These are phyloP conservation scores for Ariolimax columbianus DNA, from an alignment of 2,888 invertebrate genomes.

Conservation along the genomic window DNA sequence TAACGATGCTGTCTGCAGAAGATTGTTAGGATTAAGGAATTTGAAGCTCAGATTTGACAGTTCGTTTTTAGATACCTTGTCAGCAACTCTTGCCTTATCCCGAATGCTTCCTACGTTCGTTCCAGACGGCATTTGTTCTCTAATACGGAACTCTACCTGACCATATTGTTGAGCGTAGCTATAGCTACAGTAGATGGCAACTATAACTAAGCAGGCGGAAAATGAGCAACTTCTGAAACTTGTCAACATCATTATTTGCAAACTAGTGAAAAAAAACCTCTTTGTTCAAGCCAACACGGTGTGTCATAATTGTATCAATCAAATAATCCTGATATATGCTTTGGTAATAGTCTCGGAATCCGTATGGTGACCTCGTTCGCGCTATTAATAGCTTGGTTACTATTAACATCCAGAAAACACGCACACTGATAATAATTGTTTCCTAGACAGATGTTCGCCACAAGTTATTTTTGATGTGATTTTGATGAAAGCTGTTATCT, in stretches of 20 bases:
- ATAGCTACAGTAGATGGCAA: not conserved
- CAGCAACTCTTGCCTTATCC: slow-evolving; percentile 52
- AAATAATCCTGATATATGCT: too few species aligned
- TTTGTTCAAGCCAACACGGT: too few species aligned
- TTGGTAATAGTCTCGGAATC: too few species aligned
- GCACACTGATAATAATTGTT: too few species aligned
- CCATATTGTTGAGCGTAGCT: slow-evolving; percentile 37
- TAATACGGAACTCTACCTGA: slow-evolving; percentile 57
- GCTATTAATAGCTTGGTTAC: too few species aligned
- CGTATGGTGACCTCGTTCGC: too few species aligned
- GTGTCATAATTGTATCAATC: too few species aligned
- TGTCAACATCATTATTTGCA: not conserved
- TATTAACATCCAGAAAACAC: too few species aligned
- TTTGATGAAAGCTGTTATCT: too few species aligned
- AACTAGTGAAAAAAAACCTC: not conserved
- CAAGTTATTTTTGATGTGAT: too few species aligned
- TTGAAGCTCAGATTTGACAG: slow-evolving; percentile 52
- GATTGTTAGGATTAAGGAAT: slow-evolving; percentile 56
- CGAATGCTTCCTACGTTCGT: slow-evolving; percentile 62
- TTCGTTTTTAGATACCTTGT: slow-evolving; percentile 49
- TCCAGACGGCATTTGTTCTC: slow-evolving; percentile 60
- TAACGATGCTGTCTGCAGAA: slow-evolving; percentile 53
- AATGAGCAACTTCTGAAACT: not conserved
- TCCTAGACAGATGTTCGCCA: too few species aligned
- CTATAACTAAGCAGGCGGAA: not conserved